These are phyloP conservation scores for Cyphomyrmex costatus DNA, from an alignment of 1,140 invertebrate species.

Conservation along the genomic window DNA sequence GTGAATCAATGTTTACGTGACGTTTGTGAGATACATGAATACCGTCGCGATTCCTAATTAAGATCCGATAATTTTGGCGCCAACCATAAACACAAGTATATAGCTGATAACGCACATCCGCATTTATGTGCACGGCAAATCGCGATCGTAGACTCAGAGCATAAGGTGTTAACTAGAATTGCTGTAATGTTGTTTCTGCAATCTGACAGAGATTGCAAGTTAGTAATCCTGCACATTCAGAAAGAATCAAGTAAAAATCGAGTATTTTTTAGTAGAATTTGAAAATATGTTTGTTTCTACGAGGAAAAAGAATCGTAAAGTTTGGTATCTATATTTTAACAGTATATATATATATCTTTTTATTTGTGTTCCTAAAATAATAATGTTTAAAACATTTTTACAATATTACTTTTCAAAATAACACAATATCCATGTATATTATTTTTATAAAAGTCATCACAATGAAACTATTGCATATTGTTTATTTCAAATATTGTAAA, in stretches of 20 bases:
- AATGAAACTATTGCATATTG: background rate
- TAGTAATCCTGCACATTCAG: background rate
- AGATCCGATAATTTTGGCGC: slow-evolving; percentile 43
- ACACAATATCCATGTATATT: background rate
- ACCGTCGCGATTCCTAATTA: slow-evolving; percentile 33
- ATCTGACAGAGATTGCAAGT: slow-evolving; percentile 19
- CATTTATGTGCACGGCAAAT: slow-evolving; percentile 23
- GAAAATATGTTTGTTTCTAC: background rate
- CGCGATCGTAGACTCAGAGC: slow-evolving; percentile 4
- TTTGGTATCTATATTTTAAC: slow-evolving; percentile 14
- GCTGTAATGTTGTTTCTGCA: background rate
- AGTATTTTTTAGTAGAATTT: slow-evolving; percentile 9
- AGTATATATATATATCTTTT: background rate
- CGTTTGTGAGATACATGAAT: slow-evolving; percentile 27
- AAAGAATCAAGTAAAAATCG: background rate
- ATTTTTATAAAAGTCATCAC: background rate
- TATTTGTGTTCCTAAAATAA: slow-evolving; percentile 4
- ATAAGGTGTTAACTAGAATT: slow-evolving; percentile 34
- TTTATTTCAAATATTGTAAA: background rate
- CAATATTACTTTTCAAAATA: background rate
- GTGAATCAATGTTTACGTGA: slow-evolving; percentile 6
- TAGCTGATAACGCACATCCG: slow-evolving; percentile 30
- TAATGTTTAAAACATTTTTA: background rate
- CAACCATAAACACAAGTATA: slow-evolving; percentile 39
- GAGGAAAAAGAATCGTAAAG: background rate